Evolutionary conservation across 2,113 vertebrate genomes (phyloP).

Genomic region (Rhabdomys dilectus): DNA sequence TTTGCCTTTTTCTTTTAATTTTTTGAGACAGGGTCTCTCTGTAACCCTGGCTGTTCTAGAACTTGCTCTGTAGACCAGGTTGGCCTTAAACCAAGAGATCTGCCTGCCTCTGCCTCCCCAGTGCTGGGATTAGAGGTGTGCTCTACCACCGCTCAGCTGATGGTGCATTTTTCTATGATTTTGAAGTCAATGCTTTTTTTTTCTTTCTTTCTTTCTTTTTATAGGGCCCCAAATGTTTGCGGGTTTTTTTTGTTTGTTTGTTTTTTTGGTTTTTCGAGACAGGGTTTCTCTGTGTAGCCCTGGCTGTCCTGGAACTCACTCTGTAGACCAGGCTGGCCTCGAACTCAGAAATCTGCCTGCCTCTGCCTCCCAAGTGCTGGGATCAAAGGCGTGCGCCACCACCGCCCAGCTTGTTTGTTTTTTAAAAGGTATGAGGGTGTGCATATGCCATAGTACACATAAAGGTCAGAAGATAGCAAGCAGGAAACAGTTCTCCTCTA

Average conservation of each 20-base stretch:
- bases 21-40: background rate
- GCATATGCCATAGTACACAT: background rate
- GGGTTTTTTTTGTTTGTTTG: too few relatives aligned
- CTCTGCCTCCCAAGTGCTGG: too few relatives aligned
- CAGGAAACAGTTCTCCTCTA: background rate
- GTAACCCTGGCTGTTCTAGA: background rate
- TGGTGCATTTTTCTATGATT: conserved; percentile 65
- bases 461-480: background rate
- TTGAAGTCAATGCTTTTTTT: conserved; percentile 33
- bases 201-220: background rate
- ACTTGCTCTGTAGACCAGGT: background rate
- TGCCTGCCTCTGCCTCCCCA: background rate
- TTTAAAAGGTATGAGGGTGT: too few relatives aligned
- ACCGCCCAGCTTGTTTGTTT: too few relatives aligned
- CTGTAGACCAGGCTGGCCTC: too few relatives aligned
- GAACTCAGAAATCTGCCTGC: too few relatives aligned
- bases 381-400: too few relatives aligned
- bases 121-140: background rate
- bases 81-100: background rate
- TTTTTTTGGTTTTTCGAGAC: too few relatives aligned
- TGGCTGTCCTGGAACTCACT: too few relatives aligned
- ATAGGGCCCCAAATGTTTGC: background rate
- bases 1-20: background rate
- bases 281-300: too few relatives aligned
- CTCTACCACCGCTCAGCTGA: background rate